Percentiles rank a stretch among this genome's conserved stretches.
Conservation (phyloP, 2,113 vertebrate species). For the Tenrec ecaudatus region DNA sequence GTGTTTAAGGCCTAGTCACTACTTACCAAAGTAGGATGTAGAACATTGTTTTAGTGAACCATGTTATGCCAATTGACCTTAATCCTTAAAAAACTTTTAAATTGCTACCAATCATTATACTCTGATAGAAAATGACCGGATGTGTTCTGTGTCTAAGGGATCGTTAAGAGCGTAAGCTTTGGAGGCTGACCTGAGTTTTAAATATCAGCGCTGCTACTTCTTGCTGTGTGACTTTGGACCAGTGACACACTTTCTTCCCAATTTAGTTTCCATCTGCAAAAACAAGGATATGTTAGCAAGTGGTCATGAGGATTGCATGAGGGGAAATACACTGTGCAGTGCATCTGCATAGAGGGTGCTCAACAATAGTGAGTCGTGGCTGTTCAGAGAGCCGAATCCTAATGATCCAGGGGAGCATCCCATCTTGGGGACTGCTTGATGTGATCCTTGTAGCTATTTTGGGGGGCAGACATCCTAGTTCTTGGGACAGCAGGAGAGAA, state of each 20-base stretch:
- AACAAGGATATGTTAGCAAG: slow-evolving; percentile 30
- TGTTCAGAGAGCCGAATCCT: not conserved
- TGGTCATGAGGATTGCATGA: not conserved
- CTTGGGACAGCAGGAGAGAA: not conserved
- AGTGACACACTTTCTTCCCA: too few relatives aligned
- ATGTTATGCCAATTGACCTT: too few relatives aligned
- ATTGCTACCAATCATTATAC: not conserved
- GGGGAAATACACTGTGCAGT: not conserved
- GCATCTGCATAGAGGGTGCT: not conserved
- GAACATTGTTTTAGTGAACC: too few relatives aligned
- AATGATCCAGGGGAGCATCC: not conserved
- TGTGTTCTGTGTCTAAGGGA: slow-evolving; percentile 36
- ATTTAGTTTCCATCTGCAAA: not conserved
- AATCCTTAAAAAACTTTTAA: not conserved
- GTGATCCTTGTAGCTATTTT: not conserved
- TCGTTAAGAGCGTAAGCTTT: not conserved
- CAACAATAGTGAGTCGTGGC: not conserved
- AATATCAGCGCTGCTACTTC: too few relatives aligned
- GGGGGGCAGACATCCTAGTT: not conserved
- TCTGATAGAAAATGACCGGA: not conserved
- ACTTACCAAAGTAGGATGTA: too few relatives aligned
- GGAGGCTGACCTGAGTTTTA: too few relatives aligned
- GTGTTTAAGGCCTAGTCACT: too few relatives aligned
- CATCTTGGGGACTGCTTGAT: not conserved
- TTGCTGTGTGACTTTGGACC: too few relatives aligned